Percentiles rank a stretch among this genome's conserved stretches.
phyloP scores from a whole-genome alignment of 2,888 invertebrate genomes.

The Cheilosia vernalis region DNA sequence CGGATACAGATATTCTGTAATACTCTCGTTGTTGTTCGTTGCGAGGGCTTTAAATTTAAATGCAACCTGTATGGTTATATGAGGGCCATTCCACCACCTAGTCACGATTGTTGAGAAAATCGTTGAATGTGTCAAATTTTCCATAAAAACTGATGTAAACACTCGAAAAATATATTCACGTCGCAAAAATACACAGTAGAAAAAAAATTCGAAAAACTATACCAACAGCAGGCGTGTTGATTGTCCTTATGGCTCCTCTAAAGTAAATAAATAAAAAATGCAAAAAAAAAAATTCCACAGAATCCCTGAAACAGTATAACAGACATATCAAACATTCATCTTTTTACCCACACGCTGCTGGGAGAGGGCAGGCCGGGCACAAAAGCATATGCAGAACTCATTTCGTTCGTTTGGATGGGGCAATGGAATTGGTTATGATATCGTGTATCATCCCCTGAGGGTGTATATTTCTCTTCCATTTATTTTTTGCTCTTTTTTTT shows the following conservation, averaged over 20 bases:
- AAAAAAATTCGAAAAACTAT: slow-evolving; percentile 29
- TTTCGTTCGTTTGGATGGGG: slow-evolving; percentile 44
- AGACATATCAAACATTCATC: slow-evolving; percentile 68
- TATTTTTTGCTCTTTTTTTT: slow-evolving; percentile 11
- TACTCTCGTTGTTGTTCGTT: background rate
- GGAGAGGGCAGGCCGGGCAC: background rate
- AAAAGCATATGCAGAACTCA: slow-evolving; percentile 66
- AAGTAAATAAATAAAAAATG: slow-evolving; percentile 28
- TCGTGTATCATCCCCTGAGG: slow-evolving; percentile 68
- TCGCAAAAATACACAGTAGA: slow-evolving; percentile 9
- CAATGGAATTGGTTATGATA: slow-evolving; percentile 73
- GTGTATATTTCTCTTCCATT: slow-evolving; percentile 32
- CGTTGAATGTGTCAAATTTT: slow-evolving; percentile 46
- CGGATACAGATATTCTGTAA: slow-evolving; percentile 4
- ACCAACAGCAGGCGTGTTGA: slow-evolving; percentile 57
- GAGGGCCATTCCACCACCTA: slow-evolving; percentile 16
- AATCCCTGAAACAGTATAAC: slow-evolving; percentile 63
- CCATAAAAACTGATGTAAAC: slow-evolving; percentile 53
- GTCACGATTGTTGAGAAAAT: slow-evolving; percentile 44
- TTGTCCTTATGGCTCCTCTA: slow-evolving; percentile 21
- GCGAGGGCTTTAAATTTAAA: background rate
- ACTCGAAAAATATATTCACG: slow-evolving; percentile 17
- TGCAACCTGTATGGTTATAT: background rate
- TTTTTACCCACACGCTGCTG: slow-evolving; percentile 23
- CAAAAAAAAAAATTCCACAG: slow-evolving; percentile 10